A percentile compares a stretch with the other conserved stretches of the same genome.
These are phyloP conservation scores for Hypocryptadius cinnamomeus DNA, from an alignment of 2,113 vertebrate genomes.

Conservation along the genomic window DNA sequence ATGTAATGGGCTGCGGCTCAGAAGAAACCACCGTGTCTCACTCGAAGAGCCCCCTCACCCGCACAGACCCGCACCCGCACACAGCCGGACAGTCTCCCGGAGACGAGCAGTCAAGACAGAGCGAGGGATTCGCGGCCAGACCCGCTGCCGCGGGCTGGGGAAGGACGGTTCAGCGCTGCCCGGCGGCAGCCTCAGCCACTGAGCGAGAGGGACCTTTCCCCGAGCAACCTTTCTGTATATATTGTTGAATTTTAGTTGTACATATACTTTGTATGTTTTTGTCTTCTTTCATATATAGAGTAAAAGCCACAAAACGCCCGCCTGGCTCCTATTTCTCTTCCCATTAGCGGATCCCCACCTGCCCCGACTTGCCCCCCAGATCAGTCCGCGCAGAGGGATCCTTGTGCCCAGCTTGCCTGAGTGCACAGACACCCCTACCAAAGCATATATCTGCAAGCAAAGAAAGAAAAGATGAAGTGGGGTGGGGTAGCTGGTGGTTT, in stretches of 20 bases:
- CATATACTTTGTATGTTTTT: constrained; percentile 99
- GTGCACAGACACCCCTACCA: neutral
- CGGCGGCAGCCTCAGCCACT: neutral
- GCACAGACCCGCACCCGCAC: constrained; percentile 3
- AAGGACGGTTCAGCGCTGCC: constrained; percentile 33
- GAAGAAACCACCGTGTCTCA: constrained; percentile 20
- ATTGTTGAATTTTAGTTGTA: constrained; percentile 98
- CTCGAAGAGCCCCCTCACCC: neutral
- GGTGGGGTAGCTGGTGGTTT: neutral
- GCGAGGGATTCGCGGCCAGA: constrained; percentile 23
- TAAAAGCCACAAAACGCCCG: constrained; percentile 85
- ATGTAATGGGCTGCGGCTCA: constrained; percentile 44
- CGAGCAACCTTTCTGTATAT: constrained; percentile 93
- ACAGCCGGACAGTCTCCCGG: constrained; percentile 23
- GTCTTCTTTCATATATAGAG: constrained; percentile 97
- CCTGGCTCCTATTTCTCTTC: constrained; percentile 70
- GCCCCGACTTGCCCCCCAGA: neutral
- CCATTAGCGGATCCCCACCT: neutral
- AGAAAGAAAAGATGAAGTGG: neutral
- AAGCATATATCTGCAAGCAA: neutral
- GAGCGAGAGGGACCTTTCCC: constrained; percentile 68
- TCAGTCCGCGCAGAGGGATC: neutral
- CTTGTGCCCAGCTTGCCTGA: neutral
- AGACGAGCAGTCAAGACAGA: constrained; percentile 49
- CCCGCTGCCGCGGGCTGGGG: constrained; percentile 19